These are phyloP conservation scores for Spodoptera litura DNA, from an alignment of 1,140 invertebrate genomes.

Conservation along the genomic window DNA sequence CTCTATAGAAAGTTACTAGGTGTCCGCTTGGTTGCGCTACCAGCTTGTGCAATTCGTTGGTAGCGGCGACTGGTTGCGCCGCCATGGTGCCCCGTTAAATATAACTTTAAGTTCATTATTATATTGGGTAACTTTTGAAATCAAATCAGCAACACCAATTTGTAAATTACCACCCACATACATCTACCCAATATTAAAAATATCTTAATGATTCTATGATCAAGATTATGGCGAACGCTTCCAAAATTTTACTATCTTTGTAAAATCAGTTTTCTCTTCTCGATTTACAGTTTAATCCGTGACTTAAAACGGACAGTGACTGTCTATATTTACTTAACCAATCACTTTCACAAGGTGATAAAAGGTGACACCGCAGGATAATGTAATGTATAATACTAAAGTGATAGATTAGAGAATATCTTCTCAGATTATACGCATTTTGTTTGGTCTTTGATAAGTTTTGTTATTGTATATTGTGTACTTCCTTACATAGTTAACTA, in stretches of 20 bases:
- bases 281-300: background rate
- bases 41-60: too few relatives aligned
- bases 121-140: too few relatives aligned
- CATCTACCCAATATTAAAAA: background rate
- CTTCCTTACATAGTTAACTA: background rate
- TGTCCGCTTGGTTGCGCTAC: too few relatives aligned
- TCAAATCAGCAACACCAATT: too few relatives aligned
- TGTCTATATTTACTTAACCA: background rate
- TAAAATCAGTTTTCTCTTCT: background rate
- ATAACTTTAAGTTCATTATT: too few relatives aligned
- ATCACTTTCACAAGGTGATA: conserved; percentile 10
- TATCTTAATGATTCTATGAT: background rate
- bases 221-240: background rate
- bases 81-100: too few relatives aligned
- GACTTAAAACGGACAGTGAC: background rate
- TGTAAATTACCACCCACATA: background rate
- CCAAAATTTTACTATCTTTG: background rate
- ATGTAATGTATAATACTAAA: background rate
- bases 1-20: too few relatives aligned
- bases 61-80: too few relatives aligned
- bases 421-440: too few relatives aligned
- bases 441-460: background rate
- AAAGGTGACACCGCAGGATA: conserved; percentile 5
- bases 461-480: background rate
- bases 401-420: background rate